Conservation (phyloP, 2,113 vertebrate genomes). For the Plecotus auritus region DNA sequence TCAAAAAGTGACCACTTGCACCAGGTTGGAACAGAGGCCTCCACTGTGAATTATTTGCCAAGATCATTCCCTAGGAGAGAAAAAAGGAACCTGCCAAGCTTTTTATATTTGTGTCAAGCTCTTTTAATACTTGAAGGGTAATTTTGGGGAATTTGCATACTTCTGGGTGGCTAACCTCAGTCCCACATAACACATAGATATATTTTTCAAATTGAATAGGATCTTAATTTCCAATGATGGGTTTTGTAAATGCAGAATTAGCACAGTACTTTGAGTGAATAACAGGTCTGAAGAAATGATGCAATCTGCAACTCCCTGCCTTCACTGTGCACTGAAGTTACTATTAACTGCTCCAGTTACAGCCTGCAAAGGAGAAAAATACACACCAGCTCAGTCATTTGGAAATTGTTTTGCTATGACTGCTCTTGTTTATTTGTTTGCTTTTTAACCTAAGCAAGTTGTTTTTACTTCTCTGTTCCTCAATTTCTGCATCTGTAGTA, state of each 20-base stretch:
- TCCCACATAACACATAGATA: background rate
- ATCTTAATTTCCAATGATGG: background rate
- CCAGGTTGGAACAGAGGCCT: background rate
- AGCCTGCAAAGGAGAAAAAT: background rate
- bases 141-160: background rate
- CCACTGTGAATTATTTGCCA: background rate
- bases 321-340: background rate
- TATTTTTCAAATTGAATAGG: background rate
- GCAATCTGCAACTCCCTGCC: background rate
- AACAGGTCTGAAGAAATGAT: background rate
- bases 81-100: background rate
- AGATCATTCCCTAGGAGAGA: background rate
- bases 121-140: background rate
- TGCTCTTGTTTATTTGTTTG: background rate
- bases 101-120: background rate
- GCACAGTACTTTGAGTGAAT: background rate
- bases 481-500: background rate
- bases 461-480: background rate
- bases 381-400: background rate
- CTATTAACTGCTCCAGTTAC: background rate
- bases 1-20: background rate
- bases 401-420: background rate
- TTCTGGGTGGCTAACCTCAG: background rate
- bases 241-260: slow-evolving; percentile 9
- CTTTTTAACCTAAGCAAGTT: background rate